Conservation (phyloP, 2,888 invertebrate genomes). For the Escarpia spicata region DNA sequence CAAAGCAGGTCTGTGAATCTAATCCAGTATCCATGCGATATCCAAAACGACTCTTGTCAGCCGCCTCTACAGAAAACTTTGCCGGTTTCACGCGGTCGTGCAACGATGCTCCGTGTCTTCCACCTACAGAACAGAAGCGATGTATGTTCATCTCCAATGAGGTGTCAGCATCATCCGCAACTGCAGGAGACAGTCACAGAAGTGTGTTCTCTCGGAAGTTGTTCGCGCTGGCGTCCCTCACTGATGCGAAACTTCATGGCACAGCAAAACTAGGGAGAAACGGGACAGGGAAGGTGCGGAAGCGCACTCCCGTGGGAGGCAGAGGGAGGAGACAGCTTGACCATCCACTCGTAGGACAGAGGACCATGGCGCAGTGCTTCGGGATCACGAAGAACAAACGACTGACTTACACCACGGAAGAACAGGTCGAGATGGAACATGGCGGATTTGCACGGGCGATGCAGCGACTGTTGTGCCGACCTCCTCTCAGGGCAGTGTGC, state of each 20-base stretch:
- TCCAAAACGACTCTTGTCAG: neutral
- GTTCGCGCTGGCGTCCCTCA: neutral
- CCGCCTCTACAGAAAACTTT: neutral
- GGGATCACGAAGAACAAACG: constrained; percentile 24
- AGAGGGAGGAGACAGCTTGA: neutral
- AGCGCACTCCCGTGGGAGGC: neutral
- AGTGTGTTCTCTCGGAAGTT: neutral
- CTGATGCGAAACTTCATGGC: neutral
- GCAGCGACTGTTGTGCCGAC: neutral
- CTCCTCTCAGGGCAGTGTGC: neutral
- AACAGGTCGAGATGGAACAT: constrained; percentile 19
- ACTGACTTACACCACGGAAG: constrained; percentile 22
- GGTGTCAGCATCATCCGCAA: neutral
- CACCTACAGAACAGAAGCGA: neutral
- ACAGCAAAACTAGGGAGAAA: neutral
- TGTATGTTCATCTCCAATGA: neutral
- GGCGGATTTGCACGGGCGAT: neutral
- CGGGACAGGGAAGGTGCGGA: neutral
- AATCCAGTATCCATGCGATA: neutral
- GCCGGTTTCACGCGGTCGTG: neutral
- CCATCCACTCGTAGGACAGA: neutral
- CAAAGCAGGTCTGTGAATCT: neutral
- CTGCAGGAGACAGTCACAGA: neutral
- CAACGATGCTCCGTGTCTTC: neutral
- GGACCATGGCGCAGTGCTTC: constrained; percentile 21